Evolutionary conservation across 1,140 invertebrate genomes (phyloP).

Genomic region (Zaprionus camerounensis): DNA sequence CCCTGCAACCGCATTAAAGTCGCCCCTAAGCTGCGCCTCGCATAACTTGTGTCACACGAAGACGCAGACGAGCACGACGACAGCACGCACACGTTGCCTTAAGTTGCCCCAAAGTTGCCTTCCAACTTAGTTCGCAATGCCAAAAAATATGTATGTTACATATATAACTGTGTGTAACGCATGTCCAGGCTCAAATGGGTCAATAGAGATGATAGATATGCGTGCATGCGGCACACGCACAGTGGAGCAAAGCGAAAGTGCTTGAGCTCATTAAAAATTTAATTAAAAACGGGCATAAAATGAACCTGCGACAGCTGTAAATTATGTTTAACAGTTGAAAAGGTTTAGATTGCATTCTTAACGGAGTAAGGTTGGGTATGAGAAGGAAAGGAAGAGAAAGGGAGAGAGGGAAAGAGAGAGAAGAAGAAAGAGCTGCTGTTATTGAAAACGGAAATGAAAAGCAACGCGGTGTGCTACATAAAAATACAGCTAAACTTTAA

Average conservation of each 20-base stretch:
- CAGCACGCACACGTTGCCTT: conserved; percentile 42
- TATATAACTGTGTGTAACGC: background rate
- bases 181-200: conserved; percentile 2
- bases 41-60: conserved; percentile 45
- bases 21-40: conserved; percentile 11
- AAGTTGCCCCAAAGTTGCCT: conserved; percentile 8
- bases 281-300: background rate
- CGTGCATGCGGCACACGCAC: background rate
- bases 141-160: background rate
- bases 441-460: no score
- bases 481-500: background rate
- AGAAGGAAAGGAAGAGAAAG: background rate
- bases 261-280: conserved; percentile 1
- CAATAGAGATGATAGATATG: conserved; percentile 10
- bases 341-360: background rate
- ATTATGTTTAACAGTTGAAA: background rate
- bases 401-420: background rate
- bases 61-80: conserved; percentile 46
- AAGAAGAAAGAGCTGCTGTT: background rate
- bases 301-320: background rate
- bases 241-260: background rate
- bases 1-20: conserved; percentile 28
- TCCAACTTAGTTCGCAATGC: background rate
- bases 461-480: no score
- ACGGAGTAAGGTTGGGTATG: background rate